Evolutionary conservation across 2,797 vertebrate species (phyloP), one percentile per base, ranked within the genome.

Genomic region (Synanceia verrucosa): DNA sequence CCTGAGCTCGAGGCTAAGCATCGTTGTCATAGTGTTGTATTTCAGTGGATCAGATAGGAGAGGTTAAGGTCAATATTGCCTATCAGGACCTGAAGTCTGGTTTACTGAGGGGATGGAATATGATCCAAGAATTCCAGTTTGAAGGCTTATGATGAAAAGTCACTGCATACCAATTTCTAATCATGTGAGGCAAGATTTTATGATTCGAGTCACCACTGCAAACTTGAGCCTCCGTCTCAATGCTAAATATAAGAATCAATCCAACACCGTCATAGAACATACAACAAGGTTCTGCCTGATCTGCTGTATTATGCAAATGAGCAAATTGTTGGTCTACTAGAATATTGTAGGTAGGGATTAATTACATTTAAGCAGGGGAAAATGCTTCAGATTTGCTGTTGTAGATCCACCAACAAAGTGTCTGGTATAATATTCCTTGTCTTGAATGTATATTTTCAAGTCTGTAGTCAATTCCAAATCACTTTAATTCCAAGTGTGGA

Each of bases 21-120:
- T 70, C 71, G 73, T 90, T 84, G 83, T 86, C 79, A 87, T 70
- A 82, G 76, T 65, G 69, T 61, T 83, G 58, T 81, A 79, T 84
- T 85, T 68, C 56, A 79, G 74, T 29, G 50, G 64, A 84, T 81
- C 72, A 70, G 79, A 82, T 70, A 72, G 48, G 44, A 60, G 68
- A 79, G 51, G 70, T 58, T 65, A 34, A 71, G 73, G 71, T 78
- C 64, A 71, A 79, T 36, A 48, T 28, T 65, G 41, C 68, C 50
- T 48, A 53, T 55, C 70, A 68, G 70, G 64, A 83, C 76, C 53
- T 77, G 48, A 63, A 21, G 39, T 65, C 48, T 55, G 48, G 29
- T 63, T 78, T 44, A 4, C 62, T 58, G 48, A 70, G 33, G 29
- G 31, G 62, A 75, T 76, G 70, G 79, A 78, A 78, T 73, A 58